Evolutionary conservation across 1,140 invertebrate genomes (phyloP).

Genomic region (Caerostris extrusa): DNA sequence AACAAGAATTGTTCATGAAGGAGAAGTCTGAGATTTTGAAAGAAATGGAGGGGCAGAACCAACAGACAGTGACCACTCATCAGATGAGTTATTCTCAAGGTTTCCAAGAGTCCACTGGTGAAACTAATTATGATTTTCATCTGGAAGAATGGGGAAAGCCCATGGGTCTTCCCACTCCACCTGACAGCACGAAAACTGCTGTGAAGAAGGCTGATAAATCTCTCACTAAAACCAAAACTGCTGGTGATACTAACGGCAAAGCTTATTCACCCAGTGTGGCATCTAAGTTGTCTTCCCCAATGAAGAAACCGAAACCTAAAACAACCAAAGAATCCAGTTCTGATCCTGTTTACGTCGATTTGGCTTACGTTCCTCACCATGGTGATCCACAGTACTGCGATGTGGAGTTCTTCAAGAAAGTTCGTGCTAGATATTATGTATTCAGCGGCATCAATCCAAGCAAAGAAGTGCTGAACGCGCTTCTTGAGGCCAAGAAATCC

Average conservation of each 20-base stretch:
- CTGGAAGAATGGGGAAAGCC: constrained; percentile 94
- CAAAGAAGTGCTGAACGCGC: constrained; percentile 94
- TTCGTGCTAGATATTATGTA: constrained; percentile 97
- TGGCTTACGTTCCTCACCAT: constrained; percentile 98
- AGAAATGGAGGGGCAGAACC: constrained; percentile 66
- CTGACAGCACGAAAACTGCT: constrained; percentile 83
- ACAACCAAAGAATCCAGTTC: constrained; percentile 41
- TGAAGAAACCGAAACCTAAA: constrained; percentile 70
- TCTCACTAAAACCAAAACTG: constrained; percentile 16
- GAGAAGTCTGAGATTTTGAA: constrained; percentile 54
- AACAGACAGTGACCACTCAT: constrained; percentile 28
- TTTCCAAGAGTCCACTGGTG: constrained; percentile 43
- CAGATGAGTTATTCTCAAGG: constrained; percentile 56
- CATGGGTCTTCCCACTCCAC: constrained; percentile 91
- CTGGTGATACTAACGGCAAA: constrained; percentile 40
- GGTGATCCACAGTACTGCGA: constrained; percentile 96
- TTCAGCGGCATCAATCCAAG: constrained; percentile 97
- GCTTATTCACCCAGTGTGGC: constrained; percentile 4
- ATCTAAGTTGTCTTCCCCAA: constrained; percentile 64
- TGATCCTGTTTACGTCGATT: constrained; percentile 94
- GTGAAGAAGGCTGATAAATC: constrained; percentile 35
- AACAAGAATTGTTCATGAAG: background rate
- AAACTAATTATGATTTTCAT: constrained; percentile 79
- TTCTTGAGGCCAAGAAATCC: constrained; percentile 97
- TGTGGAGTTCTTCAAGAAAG: constrained; percentile 96